Conservation (phyloP, 2,797 vertebrate genomes). For the Molothrus aeneus region DNA sequence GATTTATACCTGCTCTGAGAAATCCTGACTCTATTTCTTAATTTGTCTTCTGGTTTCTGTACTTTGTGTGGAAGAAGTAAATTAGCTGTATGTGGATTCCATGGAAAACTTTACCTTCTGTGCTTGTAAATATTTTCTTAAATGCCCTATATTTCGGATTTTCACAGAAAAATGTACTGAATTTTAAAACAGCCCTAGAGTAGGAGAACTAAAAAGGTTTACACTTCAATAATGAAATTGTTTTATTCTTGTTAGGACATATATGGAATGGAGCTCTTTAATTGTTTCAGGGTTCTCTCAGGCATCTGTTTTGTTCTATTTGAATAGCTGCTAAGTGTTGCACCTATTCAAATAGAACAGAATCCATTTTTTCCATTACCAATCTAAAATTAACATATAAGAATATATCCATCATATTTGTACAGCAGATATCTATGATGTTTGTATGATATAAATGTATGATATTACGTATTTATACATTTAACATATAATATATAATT, state of each 20-base stretch:
- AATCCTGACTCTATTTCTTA: neutral
- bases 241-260: neutral
- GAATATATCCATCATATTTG: neutral
- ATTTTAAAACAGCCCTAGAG: neutral
- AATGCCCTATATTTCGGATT: neutral
- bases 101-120: neutral
- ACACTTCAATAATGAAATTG: neutral
- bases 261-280: neutral
- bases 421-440: neutral
- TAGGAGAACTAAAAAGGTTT: neutral
- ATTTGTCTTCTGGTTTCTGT: neutral
- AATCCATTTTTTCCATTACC: neutral
- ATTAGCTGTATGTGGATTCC: neutral
- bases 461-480: neutral
- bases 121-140: neutral
- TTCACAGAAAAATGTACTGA: neutral
- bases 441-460: slow-evolving; percentile 11
- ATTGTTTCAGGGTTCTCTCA: neutral
- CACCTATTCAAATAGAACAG: neutral
- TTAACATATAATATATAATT: neutral
- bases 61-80: neutral
- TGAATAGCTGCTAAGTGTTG: neutral
- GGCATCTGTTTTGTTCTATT: neutral
- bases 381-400: neutral
- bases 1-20: neutral